Evolutionary conservation across 2,888 invertebrate species (phyloP), one percentile per base, ranked within the genome.

Genomic region (Agriopis aurantiaria): DNA sequence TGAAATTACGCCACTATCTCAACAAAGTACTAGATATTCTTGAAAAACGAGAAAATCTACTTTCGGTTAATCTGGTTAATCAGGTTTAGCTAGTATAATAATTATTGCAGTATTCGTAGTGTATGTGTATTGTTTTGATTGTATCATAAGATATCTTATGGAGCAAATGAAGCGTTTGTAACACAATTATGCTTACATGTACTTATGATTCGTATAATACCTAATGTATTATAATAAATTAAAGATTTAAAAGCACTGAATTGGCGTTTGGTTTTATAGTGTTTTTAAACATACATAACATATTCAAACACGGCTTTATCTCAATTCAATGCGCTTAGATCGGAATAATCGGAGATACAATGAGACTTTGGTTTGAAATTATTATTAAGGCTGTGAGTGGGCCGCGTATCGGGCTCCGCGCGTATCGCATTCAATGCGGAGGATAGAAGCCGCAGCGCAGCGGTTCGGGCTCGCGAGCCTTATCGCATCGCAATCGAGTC

Each of bases 401-500:
- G 68, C 63, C 66, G 71, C 73, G n/a, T 60, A 49, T 45, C 46
- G 23, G 33, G 81, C 81, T 73, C 40, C 72, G 68, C 77, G 77
- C 75, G 85, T 86, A 87, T 88, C 86, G 88, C 88, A 91, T 91
- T 92, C 89, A 93, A 90, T 91, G 87, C 88, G 79, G 80, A 84
- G 57, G 63, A 62, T 65, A 65, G 48, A 57, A 60, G 68, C 58
- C 14, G 60, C 11, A 46, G 59, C 17, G 33, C 61, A 33, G 68
- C 64, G 82, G 90, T 88, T 89, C 89, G 89, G 89, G 89, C 17
- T 55, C 85, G 87, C 88, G 82, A 83, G 84, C 88, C 91, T 92
- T 94, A 94, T 94, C 94, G 90, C 86, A 85, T 80, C 92, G 93
- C 93, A 88, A 94, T 94, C 94, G 91, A 89, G 89, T 89, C 89